phyloP scores from a whole-genome alignment of 2,888 invertebrate species.

The Eupithecia exiguata region DNA sequence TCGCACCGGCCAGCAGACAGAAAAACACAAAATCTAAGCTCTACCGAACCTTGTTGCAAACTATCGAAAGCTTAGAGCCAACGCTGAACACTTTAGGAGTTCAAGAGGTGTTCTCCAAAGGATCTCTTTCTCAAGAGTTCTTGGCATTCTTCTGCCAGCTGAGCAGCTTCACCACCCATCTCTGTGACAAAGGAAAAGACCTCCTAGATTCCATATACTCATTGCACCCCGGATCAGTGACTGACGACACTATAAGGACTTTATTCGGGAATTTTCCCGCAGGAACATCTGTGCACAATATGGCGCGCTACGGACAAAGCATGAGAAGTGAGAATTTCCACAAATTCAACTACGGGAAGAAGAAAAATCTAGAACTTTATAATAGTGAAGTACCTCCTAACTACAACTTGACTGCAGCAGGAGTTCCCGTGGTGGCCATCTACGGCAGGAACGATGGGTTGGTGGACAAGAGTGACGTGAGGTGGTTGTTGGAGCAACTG shows the following conservation, averaged over 20 bases:
- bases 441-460: slow-evolving; percentile 81
- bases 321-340: slow-evolving; percentile 54
- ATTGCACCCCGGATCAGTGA: slow-evolving; percentile 62
- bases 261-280: slow-evolving; percentile 66
- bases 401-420: slow-evolving; percentile 62
- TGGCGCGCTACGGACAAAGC: slow-evolving; percentile 68
- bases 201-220: slow-evolving; percentile 54
- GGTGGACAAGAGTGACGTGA: slow-evolving; percentile 84
- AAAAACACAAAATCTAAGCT: slow-evolving; percentile 65
- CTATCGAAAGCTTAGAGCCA: slow-evolving; percentile 47
- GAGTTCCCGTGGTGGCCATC: slow-evolving; percentile 59
- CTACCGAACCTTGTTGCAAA: slow-evolving; percentile 46
- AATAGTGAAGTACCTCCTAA: slow-evolving; percentile 58
- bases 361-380: slow-evolving; percentile 58
- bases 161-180: slow-evolving; percentile 46
- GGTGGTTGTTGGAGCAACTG: slow-evolving; percentile 77
- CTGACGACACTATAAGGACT: slow-evolving; percentile 52
- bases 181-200: slow-evolving; percentile 52
- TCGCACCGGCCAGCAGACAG: slow-evolving; percentile 85
- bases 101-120: slow-evolving; percentile 61
- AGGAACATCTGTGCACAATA: slow-evolving; percentile 62
- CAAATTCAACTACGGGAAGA: slow-evolving; percentile 66
- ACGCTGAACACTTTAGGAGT: slow-evolving; percentile 49
- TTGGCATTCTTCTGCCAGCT: slow-evolving; percentile 62
- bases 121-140: slow-evolving; percentile 58